Base-by-base conservation (phyloP, 2,797 vertebrate species). In the Pipistrellus nathusii region DNA sequence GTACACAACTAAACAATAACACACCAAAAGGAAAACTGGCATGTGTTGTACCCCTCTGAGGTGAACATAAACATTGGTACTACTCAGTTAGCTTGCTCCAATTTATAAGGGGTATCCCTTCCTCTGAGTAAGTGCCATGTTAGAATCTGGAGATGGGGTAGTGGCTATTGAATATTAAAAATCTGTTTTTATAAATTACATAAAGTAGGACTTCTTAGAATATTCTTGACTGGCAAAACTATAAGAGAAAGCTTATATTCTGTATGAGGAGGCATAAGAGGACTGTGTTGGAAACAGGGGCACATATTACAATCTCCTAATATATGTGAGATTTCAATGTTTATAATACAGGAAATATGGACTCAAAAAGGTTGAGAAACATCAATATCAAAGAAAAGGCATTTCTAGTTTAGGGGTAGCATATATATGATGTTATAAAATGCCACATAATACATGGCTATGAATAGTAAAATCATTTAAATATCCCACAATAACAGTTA, bases 341-440 rank as follows among this genome's bases (percentile, higher is more conserved):
- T 86, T 87, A 90, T 77, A 23, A 84, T 46, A 92, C 94, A 90
- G 53, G 23, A 90, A 78, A 77, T 12, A 92, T 6, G 59, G 18
- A 68, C 55, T 87, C 91, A 6, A 76, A 85, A 75, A 91, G 53
- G 2, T 17, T 81, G 53, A 96, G 69, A 89, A 93, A 69, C 53
- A 94, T 46, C 35, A 85, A 6, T 57, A 90, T 21, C 35, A 82
- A 95, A 46, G n/a, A 27, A 91, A 89, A 92, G 62, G 35, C 41
- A 96, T 53, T 92, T 92, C 20, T 53, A 53, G 30, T 77, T 89
- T 66, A 86, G 81, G 48, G 48, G 89, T 3, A 89, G 66, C 38
- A 88, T 90, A 96, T 68, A 93, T 11, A 93, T 57, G 38, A 92
- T 46, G 41, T 68, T 32, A 90, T 92, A 32, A 93, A 78, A 88